Base-by-base conservation (phyloP, 2,888 invertebrate species). In the Trachelus troglodyta region DNA sequence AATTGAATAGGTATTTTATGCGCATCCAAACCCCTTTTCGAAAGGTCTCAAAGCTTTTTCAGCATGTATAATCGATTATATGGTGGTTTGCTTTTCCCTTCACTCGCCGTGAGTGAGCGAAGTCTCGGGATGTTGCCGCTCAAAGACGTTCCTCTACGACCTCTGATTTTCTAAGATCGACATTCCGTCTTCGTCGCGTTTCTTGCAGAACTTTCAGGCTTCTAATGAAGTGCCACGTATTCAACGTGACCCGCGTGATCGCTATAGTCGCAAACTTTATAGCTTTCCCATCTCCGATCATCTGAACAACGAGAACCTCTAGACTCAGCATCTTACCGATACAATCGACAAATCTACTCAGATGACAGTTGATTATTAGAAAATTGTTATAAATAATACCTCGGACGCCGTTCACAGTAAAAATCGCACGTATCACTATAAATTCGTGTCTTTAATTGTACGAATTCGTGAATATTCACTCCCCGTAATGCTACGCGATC, bases 171-270 rank as follows among this genome's bases (percentile, higher is more conserved):
- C 74, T 69, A 30, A 37, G 33, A 34, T 73, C 73, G n/a, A n/a
- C 74, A 40, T 34, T 12, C 40, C 68, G 68, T 73, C 69, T 35
- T 37, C 75, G 75, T 79, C 78, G 80, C 78, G 80, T 83, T 83
- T 80, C 80, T 75, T 75, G 79, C 79, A 81, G 80, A 84, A 85
- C 83, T 85, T 80, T 76, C 76, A 76, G 75, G 69, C 81, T 76
- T 80, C 81, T 85, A 85, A 85, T 81, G 82, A 84, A 85, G 80
- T 79, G 79, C 78, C 79, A 1, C 71, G 71, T 34, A 34, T 31
- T 4, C 71, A 12, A 33, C 31, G 33, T 23, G 71, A 71, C 31
- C 71, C 15, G 31, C 34, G 12, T 23, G 71, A 71, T 71, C 71
- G 71, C 31, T 71, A 71, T 31, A 71, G 71, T 71, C 9, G 71